Conservation (phyloP, 2,797 vertebrate genomes). For the Coccyzus lansbergi region DNA sequence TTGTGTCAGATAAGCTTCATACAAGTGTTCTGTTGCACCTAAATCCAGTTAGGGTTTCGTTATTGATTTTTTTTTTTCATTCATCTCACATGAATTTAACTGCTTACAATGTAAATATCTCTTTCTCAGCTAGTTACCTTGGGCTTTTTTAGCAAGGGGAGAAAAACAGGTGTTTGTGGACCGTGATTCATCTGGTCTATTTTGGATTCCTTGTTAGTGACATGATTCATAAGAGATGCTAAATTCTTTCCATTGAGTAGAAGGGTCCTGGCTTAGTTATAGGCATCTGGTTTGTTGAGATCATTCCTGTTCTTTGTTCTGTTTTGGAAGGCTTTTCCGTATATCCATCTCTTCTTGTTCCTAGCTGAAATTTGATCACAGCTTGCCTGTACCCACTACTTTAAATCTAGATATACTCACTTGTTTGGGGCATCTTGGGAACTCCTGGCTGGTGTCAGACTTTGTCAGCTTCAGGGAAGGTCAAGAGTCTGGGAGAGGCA, state of each 20-base stretch:
- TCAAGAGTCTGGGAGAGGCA: background rate
- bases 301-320: background rate
- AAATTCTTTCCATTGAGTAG: slow-evolving; percentile 26
- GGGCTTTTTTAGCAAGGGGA: background rate
- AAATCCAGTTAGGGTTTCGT: background rate
- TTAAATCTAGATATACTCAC: background rate
- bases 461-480: background rate
- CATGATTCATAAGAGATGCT: background rate
- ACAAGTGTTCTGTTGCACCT: background rate
- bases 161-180: slow-evolving; percentile 46
- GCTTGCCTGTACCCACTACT: background rate
- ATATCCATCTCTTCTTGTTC: background rate
- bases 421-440: background rate
- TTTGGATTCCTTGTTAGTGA: slow-evolving; percentile 38
- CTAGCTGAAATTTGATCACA: background rate
- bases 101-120: background rate
- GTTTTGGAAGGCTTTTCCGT: slow-evolving; percentile 3
- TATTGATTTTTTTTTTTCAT: background rate
- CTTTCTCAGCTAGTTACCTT: background rate
- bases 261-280: background rate
- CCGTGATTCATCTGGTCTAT: slow-evolving; percentile 52
- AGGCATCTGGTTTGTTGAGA: slow-evolving; percentile 41
- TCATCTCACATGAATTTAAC: background rate
- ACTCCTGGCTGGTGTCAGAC: background rate
- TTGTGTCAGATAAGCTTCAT: background rate